A percentile compares a stretch with the other conserved stretches of the same genome.
phyloP scores from a whole-genome alignment of 2,797 vertebrate genomes.

The Thalassophryne amazonica region DNA sequence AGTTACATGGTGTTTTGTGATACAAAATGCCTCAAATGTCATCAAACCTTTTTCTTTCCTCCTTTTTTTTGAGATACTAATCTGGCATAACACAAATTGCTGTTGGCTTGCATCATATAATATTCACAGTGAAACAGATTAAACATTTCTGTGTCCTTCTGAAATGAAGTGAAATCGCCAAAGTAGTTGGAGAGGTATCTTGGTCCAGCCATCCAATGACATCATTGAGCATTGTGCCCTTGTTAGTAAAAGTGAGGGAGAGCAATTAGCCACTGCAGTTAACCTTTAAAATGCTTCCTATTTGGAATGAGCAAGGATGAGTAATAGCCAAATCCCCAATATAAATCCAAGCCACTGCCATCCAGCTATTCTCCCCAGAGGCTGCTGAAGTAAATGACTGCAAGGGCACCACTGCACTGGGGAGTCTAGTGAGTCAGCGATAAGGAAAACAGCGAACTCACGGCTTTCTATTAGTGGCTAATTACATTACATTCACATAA shows the following conservation, averaged over 20 bases:
- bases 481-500: no score
- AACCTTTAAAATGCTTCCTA: slow-evolving; percentile 78
- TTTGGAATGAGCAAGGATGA: slow-evolving; percentile 71
- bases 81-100: neutral
- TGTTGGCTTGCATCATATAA: slow-evolving; percentile 11
- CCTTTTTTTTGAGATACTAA: slow-evolving; percentile 10
- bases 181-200: slow-evolving; percentile 66
- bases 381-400: slow-evolving; percentile 55
- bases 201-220: slow-evolving; percentile 65
- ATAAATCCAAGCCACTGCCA: slow-evolving; percentile 75
- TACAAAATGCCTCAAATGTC: slow-evolving; percentile 21
- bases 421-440: slow-evolving; percentile 48
- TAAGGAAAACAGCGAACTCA: slow-evolving; percentile 39
- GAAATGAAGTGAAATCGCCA: slow-evolving; percentile 54
- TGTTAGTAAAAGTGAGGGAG: slow-evolving; percentile 64
- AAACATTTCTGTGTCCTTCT: slow-evolving; percentile 57
- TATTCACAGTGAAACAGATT: slow-evolving; percentile 22
- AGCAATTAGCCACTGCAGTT: slow-evolving; percentile 79
- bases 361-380: slow-evolving; percentile 56
- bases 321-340: slow-evolving; percentile 62
- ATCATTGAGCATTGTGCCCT: slow-evolving; percentile 59
- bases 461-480: slow-evolving; percentile 6
- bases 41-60: slow-evolving; percentile 13
- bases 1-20: slow-evolving; percentile 14
- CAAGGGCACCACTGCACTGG: slow-evolving; percentile 51